phyloP scores from a whole-genome alignment of 2,113 vertebrate species.

The Osmerus eperlanus region DNA sequence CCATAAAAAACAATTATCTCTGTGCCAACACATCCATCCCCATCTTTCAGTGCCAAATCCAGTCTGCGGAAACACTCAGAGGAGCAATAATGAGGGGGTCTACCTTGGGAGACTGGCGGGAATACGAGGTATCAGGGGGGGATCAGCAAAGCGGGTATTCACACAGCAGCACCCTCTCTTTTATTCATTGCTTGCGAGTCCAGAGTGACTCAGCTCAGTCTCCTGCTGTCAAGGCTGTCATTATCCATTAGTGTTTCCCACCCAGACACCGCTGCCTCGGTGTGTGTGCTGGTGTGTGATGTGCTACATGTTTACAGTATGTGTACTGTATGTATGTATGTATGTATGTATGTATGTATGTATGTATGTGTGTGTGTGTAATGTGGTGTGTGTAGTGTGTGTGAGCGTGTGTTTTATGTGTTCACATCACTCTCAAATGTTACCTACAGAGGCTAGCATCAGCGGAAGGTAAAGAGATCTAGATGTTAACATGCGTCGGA shows the following conservation, averaged over 20 bases:
- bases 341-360: slow-evolving; percentile 15
- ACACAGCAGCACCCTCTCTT: slow-evolving; percentile 53
- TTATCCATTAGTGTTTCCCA: slow-evolving; percentile 62
- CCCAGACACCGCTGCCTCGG: slow-evolving; percentile 18
- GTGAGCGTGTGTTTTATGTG: slow-evolving; percentile 2
- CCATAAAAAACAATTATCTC: neutral
- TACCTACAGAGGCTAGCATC: slow-evolving; percentile 9
- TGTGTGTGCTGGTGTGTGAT: slow-evolving; percentile 13
- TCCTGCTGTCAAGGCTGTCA: slow-evolving; percentile 62
- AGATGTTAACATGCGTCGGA: neutral
- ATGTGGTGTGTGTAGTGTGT: slow-evolving; percentile 5
- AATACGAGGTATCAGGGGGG: slow-evolving; percentile 61
- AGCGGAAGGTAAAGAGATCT: slow-evolving; percentile 13
- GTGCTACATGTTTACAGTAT: neutral
- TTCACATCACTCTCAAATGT: slow-evolving; percentile 22
- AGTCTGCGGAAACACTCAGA: slow-evolving; percentile 40
- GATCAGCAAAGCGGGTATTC: slow-evolving; percentile 53
- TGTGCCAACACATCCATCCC: slow-evolving; percentile 8
- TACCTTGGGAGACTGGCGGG: slow-evolving; percentile 56
- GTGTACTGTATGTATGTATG: slow-evolving; percentile 3
- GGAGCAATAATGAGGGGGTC: slow-evolving; percentile 50
- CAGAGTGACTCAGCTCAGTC: slow-evolving; percentile 57
- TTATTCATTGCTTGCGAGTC: slow-evolving; percentile 58
- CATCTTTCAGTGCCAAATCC: slow-evolving; percentile 38
- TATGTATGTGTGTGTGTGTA: slow-evolving; percentile 9